phyloP scores from a whole-genome alignment of 2,113 vertebrate species.

The Calyptomena viridis region DNA sequence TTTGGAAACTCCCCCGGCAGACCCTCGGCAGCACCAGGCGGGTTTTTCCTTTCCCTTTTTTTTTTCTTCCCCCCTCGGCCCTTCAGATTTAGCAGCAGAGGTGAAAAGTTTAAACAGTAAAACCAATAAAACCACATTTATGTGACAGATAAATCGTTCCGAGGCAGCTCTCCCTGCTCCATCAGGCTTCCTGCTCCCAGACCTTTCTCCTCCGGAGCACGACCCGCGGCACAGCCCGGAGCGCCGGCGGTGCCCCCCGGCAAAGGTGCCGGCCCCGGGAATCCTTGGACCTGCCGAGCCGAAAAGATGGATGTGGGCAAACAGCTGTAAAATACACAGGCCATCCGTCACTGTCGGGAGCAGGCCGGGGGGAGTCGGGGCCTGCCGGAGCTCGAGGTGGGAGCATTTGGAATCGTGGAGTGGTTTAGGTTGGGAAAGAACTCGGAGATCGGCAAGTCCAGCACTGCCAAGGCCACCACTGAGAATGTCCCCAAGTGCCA shows the following conservation, averaged over 20 bases:
- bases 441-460: rapidly evolving
- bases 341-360: constrained; percentile 9
- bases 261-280: not conserved
- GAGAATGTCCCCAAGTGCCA: rapidly evolving
- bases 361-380: not conserved
- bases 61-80: not conserved
- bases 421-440: rapidly evolving
- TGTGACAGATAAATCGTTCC: constrained; percentile 64
- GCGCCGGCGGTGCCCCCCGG: not conserved
- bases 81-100: constrained; percentile 51
- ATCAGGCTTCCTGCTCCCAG: not conserved
- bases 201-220: not conserved
- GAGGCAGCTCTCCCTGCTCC: not conserved
- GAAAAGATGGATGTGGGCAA: constrained; percentile 27
- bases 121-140: constrained; percentile 68
- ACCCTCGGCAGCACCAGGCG: not conserved
- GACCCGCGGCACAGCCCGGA: not conserved
- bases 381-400: not conserved
- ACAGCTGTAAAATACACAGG: constrained; percentile 1
- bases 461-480: not conserved
- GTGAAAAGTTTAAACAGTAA: constrained; percentile 77
- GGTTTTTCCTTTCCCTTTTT: not conserved
- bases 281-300: not conserved
- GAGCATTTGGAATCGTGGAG: rapidly evolving
- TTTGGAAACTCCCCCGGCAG: constrained; percentile 66